Percentiles rank a stretch among this genome's conserved stretches.
Conservation (phyloP, 2,797 vertebrate genomes). For the Phalloptychus januarius region DNA sequence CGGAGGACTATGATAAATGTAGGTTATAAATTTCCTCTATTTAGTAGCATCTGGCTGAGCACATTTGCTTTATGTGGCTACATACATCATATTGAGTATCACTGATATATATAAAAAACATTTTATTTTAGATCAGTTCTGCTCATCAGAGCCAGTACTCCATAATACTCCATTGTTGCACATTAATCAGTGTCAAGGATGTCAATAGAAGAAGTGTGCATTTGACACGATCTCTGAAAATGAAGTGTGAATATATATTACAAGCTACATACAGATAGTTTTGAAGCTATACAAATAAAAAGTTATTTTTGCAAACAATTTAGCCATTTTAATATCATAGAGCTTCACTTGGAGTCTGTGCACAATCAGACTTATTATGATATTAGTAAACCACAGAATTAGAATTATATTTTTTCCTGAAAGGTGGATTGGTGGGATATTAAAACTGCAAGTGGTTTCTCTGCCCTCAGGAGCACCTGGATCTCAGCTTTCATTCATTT, state of each 20-base stretch:
- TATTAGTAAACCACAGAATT: neutral
- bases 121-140: slow-evolving; percentile 10
- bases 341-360: neutral
- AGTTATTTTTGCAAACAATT: neutral
- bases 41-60: neutral
- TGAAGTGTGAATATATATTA: neutral
- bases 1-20: neutral
- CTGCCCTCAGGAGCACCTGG: slow-evolving; percentile 11
- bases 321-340: neutral
- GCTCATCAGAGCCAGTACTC: slow-evolving; percentile 6
- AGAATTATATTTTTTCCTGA: neutral
- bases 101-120: neutral
- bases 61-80: neutral
- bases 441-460: slow-evolving; percentile 14
- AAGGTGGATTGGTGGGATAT: slow-evolving; percentile 11
- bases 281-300: neutral
- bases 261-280: neutral
- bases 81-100: neutral
- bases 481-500: slow-evolving; percentile 33
- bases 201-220: slow-evolving; percentile 10
- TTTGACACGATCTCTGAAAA: slow-evolving; percentile 2
- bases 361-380: slow-evolving; percentile 1
- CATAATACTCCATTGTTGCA: too few relatives aligned
- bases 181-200: too few relatives aligned
- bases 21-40: neutral